Evolutionary conservation across 2,888 invertebrate genomes (phyloP).

Genomic region (Nomada ferruginata): DNA sequence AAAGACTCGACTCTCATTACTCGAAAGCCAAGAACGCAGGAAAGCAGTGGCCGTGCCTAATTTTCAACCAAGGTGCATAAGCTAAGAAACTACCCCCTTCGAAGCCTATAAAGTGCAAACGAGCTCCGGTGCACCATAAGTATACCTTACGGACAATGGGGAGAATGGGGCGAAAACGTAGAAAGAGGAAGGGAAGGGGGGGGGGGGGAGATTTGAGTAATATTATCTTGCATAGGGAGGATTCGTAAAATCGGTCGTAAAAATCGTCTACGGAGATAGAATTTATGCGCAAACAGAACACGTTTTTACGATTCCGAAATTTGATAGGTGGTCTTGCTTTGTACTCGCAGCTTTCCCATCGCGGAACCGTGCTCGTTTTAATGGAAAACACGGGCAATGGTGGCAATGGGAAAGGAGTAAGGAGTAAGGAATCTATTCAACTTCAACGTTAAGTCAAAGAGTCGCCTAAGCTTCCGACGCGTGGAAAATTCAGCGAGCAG

Average conservation of each 20-base stretch:
- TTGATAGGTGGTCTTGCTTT: neutral
- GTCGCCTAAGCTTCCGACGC: neutral
- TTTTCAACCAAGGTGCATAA: slow-evolving; percentile 59
- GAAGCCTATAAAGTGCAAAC: slow-evolving; percentile 73
- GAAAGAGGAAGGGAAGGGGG: neutral
- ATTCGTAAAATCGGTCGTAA: slow-evolving; percentile 65
- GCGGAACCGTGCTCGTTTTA: too few relatives aligned
- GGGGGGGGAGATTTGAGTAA: neutral
- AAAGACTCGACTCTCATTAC: too few relatives aligned
- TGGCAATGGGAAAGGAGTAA: too few relatives aligned
- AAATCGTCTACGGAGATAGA: slow-evolving; percentile 52
- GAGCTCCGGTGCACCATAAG: slow-evolving; percentile 65
- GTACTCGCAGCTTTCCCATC: neutral
- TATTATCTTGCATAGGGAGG: slow-evolving; percentile 32
- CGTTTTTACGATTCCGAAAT: neutral
- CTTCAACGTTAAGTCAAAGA: neutral
- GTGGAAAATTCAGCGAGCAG: slow-evolving; percentile 12
- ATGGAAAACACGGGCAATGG: neutral
- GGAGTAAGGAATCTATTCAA: slow-evolving; percentile 11
- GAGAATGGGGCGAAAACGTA: neutral
- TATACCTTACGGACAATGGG: slow-evolving; percentile 52
- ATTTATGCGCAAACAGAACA: slow-evolving; percentile 34
- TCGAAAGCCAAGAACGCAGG: slow-evolving; percentile 15
- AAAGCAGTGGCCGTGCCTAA: slow-evolving; percentile 64
- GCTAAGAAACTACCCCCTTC: slow-evolving; percentile 50